Conservation (phyloP, 2,797 vertebrate species). For the Sebastes baramenuke region DNA sequence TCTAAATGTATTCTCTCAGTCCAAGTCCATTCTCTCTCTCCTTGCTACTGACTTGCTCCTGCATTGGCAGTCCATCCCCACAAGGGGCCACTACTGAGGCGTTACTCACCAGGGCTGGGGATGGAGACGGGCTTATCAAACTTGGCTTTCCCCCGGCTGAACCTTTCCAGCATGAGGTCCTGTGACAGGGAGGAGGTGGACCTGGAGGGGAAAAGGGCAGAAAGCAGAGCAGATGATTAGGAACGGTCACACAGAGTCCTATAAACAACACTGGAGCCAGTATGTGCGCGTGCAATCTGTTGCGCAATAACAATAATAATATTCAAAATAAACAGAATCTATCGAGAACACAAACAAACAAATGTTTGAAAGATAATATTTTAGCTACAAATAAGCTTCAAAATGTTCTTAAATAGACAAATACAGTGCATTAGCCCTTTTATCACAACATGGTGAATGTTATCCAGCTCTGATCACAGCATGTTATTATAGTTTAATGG, state of each 20-base stretch:
- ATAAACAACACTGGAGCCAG: not conserved
- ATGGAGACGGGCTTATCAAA: conserved; percentile 84
- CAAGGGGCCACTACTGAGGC: conserved; percentile 59
- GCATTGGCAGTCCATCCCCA: conserved; percentile 38
- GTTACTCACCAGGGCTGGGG: conserved; percentile 82
- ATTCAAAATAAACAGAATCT: not conserved
- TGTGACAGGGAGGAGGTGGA: conserved; percentile 84
- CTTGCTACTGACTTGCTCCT: not conserved
- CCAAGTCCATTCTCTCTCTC: not conserved
- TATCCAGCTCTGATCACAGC: not conserved
- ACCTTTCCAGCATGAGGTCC: conserved; percentile 84
- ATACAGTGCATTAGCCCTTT: not conserved
- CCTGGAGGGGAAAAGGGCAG: conserved; percentile 59
- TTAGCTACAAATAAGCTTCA: not conserved
- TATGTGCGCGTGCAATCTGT: not conserved
- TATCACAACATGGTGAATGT: not conserved
- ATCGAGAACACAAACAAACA: not conserved
- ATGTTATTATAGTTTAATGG: not conserved
- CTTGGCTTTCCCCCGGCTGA: conserved; percentile 82
- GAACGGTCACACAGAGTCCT: not conserved
- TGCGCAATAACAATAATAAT: not conserved
- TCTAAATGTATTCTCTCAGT: conserved; percentile 43
- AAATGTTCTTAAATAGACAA: not conserved
- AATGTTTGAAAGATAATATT: not conserved
- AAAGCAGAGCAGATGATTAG: conserved; percentile 2